These are phyloP conservation scores for Accipiter minullus DNA, from an alignment of 2,797 vertebrate species.

Conservation along the genomic window DNA sequence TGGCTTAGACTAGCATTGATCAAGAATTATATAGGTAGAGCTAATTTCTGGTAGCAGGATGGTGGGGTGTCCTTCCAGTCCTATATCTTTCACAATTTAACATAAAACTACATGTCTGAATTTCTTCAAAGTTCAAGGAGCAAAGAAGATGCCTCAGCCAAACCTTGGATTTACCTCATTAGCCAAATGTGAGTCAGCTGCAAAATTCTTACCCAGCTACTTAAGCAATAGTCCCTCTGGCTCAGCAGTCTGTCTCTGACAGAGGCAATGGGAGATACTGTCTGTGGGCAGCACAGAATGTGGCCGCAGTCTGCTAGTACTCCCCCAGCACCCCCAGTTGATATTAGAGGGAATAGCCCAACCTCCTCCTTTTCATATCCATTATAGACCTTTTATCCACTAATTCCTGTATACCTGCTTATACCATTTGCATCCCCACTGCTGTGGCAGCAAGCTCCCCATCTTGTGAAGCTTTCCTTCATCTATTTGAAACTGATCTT, in stretches of 20 bases:
- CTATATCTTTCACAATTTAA: not conserved
- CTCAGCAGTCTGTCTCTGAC: not conserved
- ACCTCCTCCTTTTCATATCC: not conserved
- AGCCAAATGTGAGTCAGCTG: not conserved
- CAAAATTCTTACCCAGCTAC: not conserved
- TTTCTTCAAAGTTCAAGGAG: not conserved
- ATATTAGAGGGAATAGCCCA: not conserved
- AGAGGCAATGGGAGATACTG: not conserved
- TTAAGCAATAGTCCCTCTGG: not conserved
- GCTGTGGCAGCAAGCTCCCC: not conserved
- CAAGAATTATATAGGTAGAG: not conserved
- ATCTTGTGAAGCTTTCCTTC: not conserved
- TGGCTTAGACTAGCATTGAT: not conserved
- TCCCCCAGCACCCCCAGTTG: rapidly evolving
- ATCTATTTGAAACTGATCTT: not conserved
- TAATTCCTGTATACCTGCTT: not conserved
- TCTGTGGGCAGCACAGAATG: not conserved
- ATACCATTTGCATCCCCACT: not conserved
- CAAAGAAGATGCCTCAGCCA: not conserved
- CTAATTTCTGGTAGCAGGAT: not conserved
- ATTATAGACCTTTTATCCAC: not conserved
- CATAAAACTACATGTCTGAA: not conserved
- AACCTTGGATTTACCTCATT: not conserved
- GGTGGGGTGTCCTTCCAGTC: not conserved
- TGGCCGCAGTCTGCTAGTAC: not conserved